Evolutionary conservation across 1,140 invertebrate species (phyloP).

Genomic region (Leguminivora glycinivorella): DNA sequence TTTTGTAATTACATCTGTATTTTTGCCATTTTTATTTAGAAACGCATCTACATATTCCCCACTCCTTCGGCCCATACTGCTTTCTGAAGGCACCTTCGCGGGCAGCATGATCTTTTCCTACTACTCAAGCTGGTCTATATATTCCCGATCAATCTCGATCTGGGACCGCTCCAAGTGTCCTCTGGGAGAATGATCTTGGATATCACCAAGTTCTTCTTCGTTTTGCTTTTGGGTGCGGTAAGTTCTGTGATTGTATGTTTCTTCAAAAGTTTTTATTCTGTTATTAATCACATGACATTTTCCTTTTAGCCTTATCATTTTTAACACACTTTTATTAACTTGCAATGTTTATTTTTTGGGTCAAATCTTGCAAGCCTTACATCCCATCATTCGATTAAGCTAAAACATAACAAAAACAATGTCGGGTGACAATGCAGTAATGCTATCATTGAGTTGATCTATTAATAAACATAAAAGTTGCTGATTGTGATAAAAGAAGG

Average conservation of each 20-base stretch:
- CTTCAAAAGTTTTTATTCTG: no score
- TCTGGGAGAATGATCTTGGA: slow-evolving; percentile 96
- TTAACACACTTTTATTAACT: no score
- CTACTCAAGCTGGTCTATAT: slow-evolving; percentile 96
- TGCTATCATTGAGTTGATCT: no score
- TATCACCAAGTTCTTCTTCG: slow-evolving; percentile 96
- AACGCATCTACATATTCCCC: not conserved
- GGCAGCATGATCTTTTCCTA: slow-evolving; percentile 97
- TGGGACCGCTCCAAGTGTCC: slow-evolving; percentile 93
- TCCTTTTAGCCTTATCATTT: no score
- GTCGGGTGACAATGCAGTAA: no score
- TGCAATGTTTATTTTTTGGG: no score
- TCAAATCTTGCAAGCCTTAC: no score
- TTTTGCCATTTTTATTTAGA: not conserved
- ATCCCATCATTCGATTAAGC: no score
- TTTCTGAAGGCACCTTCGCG: slow-evolving; percentile 96
- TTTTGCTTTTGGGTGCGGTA: slow-evolving; percentile 94
- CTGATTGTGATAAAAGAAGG: no score
- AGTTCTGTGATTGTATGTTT: slow-evolving; percentile 44
- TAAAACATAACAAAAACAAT: no score
- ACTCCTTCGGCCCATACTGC: slow-evolving; percentile 97
- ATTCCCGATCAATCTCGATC: slow-evolving; percentile 96
- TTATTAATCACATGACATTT: no score
- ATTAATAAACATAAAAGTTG: no score
- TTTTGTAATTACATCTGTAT: slow-evolving; percentile 21